phyloP scores from a whole-genome alignment of 1,140 invertebrate species.

The Protaetia brevitarsis region DNA sequence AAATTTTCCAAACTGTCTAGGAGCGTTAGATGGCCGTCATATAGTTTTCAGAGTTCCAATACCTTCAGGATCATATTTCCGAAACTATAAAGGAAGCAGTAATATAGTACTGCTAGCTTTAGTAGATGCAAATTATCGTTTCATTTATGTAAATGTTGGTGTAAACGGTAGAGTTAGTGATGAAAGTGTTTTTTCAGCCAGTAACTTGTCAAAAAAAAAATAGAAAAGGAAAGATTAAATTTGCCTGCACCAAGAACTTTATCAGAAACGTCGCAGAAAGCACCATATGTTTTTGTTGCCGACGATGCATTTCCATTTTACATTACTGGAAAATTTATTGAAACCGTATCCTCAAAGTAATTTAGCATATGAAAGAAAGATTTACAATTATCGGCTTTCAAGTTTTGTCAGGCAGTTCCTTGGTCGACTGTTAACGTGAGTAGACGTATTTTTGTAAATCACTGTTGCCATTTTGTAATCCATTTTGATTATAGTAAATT shows the following conservation, averaged over 20 bases:
- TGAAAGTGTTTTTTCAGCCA: slow-evolving; percentile 37
- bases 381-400: slow-evolving; percentile 28
- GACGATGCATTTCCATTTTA: slow-evolving; percentile 34
- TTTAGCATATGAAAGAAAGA: slow-evolving; percentile 14
- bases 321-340: no score
- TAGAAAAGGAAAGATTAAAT: slow-evolving; percentile 13
- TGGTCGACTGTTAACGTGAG: no score
- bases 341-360: slow-evolving; percentile 5
- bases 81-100: slow-evolving; percentile 31
- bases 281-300: slow-evolving; percentile 34
- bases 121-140: slow-evolving; percentile 43
- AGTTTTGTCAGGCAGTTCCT: no score
- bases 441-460: no score
- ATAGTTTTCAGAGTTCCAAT: slow-evolving; percentile 43
- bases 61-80: slow-evolving; percentile 39
- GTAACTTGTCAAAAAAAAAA: slow-evolving; percentile 26
- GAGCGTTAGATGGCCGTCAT: slow-evolving; percentile 52
- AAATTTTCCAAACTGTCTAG: slow-evolving; percentile 49
- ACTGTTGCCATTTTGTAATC: no score
- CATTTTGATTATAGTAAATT: no score
- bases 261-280: slow-evolving; percentile 29
- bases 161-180: slow-evolving; percentile 40
- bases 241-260: slow-evolving; percentile 27
- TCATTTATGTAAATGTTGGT: slow-evolving; percentile 41
- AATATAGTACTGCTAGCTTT: slow-evolving; percentile 40